Evolutionary conservation across 2,113 vertebrate species (phyloP).

Genomic region (Cettia cetti): DNA sequence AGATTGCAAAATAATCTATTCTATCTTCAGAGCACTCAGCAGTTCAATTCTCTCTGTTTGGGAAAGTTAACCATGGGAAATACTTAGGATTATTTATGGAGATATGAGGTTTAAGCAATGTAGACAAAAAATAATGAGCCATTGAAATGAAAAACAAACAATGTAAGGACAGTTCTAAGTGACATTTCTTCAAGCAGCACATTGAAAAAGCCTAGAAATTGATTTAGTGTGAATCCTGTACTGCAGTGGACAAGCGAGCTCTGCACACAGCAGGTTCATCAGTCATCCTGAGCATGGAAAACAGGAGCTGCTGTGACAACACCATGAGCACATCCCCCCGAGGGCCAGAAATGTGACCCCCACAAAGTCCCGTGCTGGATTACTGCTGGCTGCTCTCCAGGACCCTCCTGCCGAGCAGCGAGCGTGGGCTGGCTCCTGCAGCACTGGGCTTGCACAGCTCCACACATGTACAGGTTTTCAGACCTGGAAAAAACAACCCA

Average conservation of each 20-base stretch:
- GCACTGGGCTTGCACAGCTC: not conserved
- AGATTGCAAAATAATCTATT: not conserved
- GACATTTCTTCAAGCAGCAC: not conserved
- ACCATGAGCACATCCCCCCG: not conserved
- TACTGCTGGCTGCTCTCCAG: not conserved
- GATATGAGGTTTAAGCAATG: not conserved
- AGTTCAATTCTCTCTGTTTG: not conserved
- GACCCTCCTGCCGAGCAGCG: fast-evolving
- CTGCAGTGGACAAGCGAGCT: fast-evolving
- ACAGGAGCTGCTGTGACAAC: not conserved
- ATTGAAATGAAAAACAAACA: not conserved
- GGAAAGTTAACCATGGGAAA: not conserved
- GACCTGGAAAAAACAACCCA: not conserved
- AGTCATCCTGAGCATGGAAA: not conserved
- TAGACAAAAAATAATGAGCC: not conserved
- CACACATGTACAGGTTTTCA: not conserved
- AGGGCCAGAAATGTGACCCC: not conserved
- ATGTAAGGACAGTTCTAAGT: not conserved
- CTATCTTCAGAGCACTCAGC: not conserved
- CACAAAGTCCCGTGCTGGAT: not conserved
- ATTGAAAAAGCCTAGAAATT: not conserved
- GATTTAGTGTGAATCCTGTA: not conserved
- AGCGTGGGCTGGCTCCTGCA: fast-evolving
- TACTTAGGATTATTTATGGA: not conserved
- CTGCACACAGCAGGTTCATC: not conserved